Evolutionary conservation across 2,888 invertebrate species (phyloP).

Genomic region (Spodoptera littoralis): DNA sequence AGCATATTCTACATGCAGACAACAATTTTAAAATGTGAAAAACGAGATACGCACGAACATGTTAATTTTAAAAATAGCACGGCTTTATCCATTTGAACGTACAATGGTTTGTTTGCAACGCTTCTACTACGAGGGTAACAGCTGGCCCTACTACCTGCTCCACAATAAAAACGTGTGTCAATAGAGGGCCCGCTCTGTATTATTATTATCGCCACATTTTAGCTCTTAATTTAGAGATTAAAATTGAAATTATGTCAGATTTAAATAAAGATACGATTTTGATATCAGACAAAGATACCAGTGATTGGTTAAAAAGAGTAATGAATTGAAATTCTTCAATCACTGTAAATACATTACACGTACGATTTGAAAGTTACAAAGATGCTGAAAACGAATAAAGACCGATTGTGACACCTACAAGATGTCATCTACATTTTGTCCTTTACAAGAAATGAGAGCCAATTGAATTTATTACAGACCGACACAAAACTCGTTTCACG

Average conservation of each 20-base stretch:
- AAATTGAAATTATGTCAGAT: conserved; percentile 23
- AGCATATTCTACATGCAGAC: conserved; percentile 2
- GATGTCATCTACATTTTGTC: conserved; percentile 11
- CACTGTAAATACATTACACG: not conserved
- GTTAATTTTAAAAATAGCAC: conserved; percentile 69
- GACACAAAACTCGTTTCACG: conserved; percentile 39
- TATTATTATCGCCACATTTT: conserved; percentile 52
- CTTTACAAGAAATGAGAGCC: conserved; percentile 32
- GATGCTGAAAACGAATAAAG: conserved; percentile 9
- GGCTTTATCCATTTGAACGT: conserved; percentile 66
- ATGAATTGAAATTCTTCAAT: not conserved
- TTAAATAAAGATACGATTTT: not conserved
- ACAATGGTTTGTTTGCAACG: conserved; percentile 76
- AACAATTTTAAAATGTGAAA: conserved; percentile 22
- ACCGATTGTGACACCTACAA: conserved; percentile 11
- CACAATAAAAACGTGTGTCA: conserved; percentile 79
- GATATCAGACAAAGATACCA: not conserved
- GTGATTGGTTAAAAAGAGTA: not conserved
- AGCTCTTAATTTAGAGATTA: conserved; percentile 39
- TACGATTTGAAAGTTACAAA: conserved; percentile 13
- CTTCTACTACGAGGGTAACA: conserved; percentile 75
- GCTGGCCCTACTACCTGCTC: conserved; percentile 83
- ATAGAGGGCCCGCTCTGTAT: conserved; percentile 70
- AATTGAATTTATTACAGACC: conserved; percentile 36
- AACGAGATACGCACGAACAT: conserved; percentile 43